Evolutionary conservation across 2,113 vertebrate species (phyloP).

Genomic region (Ammodytes dubius): DNA sequence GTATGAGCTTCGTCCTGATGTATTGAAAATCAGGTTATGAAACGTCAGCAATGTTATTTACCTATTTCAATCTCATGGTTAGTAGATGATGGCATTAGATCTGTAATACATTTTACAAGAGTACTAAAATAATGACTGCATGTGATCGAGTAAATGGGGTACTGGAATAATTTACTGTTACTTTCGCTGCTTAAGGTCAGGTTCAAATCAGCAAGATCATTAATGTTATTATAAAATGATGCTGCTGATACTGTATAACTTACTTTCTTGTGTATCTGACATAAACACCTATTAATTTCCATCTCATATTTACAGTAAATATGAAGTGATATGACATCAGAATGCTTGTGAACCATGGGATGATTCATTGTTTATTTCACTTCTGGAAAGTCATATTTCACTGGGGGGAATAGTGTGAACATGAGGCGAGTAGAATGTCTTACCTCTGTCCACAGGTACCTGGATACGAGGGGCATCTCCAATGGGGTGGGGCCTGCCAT

Average conservation of each 20-base stretch:
- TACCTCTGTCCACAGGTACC: constrained; percentile 80
- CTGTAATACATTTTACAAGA: neutral
- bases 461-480: constrained; percentile 82
- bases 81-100: constrained; percentile 8
- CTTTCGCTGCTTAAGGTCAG: neutral
- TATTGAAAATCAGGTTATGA: neutral
- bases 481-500: constrained; percentile 74
- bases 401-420: neutral
- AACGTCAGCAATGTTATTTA: constrained; percentile 14
- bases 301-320: neutral
- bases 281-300: neutral
- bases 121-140: too few species aligned
- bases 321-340: neutral
- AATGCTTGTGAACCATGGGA: neutral
- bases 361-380: neutral
- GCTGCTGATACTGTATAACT: neutral
- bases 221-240: constrained; percentile 2
- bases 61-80: constrained; percentile 5
- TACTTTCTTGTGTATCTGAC: neutral
- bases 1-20: constrained; percentile 67
- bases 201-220: constrained; percentile 6
- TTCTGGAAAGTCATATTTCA: neutral
- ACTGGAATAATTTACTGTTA: too few species aligned
- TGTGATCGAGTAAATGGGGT: too few species aligned
- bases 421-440: neutral